A percentile compares a stretch with the other conserved stretches of the same genome.
Conservation (phyloP, 1,140 invertebrate species). For the Aethina tumida region DNA sequence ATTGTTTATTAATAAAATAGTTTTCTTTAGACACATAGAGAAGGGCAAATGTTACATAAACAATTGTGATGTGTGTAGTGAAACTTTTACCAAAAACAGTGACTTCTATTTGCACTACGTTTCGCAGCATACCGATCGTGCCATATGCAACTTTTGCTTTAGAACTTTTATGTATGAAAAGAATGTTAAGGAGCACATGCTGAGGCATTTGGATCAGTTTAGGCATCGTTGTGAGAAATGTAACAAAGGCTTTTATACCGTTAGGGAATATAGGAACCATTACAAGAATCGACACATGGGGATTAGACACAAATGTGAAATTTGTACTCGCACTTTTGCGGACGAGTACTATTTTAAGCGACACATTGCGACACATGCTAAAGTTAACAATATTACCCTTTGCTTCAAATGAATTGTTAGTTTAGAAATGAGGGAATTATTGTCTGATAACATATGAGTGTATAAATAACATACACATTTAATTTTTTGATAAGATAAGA, state of each 20-base stretch:
- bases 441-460: too few species aligned
- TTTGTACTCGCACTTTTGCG: constrained; percentile 50
- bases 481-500: too few species aligned
- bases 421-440: too few species aligned
- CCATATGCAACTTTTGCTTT: constrained; percentile 35
- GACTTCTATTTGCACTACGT: constrained; percentile 30
- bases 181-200: constrained; percentile 34
- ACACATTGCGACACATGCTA: constrained; percentile 45
- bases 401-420: too few species aligned
- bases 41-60: constrained; percentile 35
- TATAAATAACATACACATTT: too few species aligned
- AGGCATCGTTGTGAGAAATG: constrained; percentile 33
- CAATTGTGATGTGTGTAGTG: constrained; percentile 28
- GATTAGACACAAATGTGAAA: constrained; percentile 39
- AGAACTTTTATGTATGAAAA: constrained; percentile 36
- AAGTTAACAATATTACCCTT: constrained; percentile 3
- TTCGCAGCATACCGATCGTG: constrained; percentile 28
- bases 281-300: constrained; percentile 36
- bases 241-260: constrained; percentile 34
- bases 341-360: constrained; percentile 48
- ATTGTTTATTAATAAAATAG: constrained; percentile 33
- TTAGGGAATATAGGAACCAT: constrained; percentile 35
- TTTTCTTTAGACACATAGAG: constrained; percentile 32
- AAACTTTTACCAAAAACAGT: constrained; percentile 25
- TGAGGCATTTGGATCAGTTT: constrained; percentile 34